Percentiles rank a stretch among this genome's conserved stretches.
These are phyloP conservation scores for Styela clava DNA, from an alignment of 23 tunicate genomes.

Conservation along the genomic window DNA sequence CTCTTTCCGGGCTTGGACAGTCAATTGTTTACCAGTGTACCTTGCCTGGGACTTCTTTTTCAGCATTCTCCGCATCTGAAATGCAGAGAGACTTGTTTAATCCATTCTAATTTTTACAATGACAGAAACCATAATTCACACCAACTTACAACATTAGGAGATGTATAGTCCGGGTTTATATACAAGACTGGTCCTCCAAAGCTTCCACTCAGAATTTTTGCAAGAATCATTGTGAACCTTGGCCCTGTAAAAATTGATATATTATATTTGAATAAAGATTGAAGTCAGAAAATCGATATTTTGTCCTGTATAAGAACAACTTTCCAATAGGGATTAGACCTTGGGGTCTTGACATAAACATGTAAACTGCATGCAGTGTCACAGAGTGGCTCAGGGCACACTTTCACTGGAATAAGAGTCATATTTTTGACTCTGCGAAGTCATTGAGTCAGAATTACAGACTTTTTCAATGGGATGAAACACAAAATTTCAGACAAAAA, in stretches of 20 bases:
- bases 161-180: constrained; percentile 65
- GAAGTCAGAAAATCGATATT: neutral
- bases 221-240: constrained; percentile 28
- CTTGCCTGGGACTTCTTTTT: constrained; percentile 15
- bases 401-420: too few species aligned
- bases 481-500: too few species aligned
- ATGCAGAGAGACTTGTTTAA: neutral
- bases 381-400: too few species aligned
- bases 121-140: too few species aligned
- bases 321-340: too few species aligned
- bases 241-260: constrained; percentile 28
- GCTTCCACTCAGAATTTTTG: constrained; percentile 71
- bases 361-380: too few species aligned
- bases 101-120: too few species aligned
- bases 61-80: constrained; percentile 42
- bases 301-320: too few species aligned
- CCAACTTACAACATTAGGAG: constrained; percentile 61
- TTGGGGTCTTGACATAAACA: too few species aligned
- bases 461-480: too few species aligned
- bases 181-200: constrained; percentile 82
- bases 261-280: neutral
- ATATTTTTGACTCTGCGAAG: too few species aligned
- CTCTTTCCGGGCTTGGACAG: constrained; percentile 8
- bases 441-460: too few species aligned
- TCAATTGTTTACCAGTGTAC: constrained; percentile 30